phyloP scores from a whole-genome alignment of 2,888 invertebrate species.

The Escarpia spicata region DNA sequence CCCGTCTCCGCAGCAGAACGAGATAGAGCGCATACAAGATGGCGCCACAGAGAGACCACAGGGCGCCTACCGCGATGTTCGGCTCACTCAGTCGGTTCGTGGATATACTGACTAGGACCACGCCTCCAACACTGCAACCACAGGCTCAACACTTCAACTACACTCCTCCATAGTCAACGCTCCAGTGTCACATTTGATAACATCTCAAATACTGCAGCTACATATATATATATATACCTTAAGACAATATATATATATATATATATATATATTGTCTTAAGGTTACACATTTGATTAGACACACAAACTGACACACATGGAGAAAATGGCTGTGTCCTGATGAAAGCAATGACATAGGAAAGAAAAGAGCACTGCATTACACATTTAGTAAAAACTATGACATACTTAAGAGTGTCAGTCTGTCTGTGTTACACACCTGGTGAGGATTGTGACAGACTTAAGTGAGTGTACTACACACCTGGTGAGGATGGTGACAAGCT shows the following conservation, averaged over 20 bases:
- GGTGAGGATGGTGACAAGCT: too few relatives aligned
- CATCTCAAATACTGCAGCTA: neutral
- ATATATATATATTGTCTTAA: neutral
- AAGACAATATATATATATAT: too few relatives aligned
- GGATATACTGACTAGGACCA: slow-evolving; percentile 78
- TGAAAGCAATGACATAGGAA: slow-evolving; percentile 80
- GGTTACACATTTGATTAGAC: neutral
- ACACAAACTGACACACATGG: neutral
- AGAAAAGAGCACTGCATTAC: slow-evolving; percentile 83
- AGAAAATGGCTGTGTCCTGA: slow-evolving; percentile 49
- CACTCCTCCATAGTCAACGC: neutral
- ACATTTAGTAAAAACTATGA: slow-evolving; percentile 45
- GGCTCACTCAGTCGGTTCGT: slow-evolving; percentile 73
- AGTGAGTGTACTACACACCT: neutral
- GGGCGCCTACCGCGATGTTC: slow-evolving; percentile 77
- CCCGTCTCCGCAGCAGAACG: slow-evolving; percentile 82
- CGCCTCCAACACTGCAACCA: slow-evolving; percentile 61
- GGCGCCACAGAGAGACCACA: slow-evolving; percentile 86
- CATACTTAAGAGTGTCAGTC: too few relatives aligned
- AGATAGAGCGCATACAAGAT: slow-evolving; percentile 90
- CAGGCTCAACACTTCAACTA: slow-evolving; percentile 58
- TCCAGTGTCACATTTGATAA: neutral
- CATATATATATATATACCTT: too few relatives aligned
- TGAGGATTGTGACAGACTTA: neutral
- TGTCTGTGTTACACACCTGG: neutral